Base-by-base conservation (phyloP, 2,797 vertebrate species). In the Mallotus villosus region DNA sequence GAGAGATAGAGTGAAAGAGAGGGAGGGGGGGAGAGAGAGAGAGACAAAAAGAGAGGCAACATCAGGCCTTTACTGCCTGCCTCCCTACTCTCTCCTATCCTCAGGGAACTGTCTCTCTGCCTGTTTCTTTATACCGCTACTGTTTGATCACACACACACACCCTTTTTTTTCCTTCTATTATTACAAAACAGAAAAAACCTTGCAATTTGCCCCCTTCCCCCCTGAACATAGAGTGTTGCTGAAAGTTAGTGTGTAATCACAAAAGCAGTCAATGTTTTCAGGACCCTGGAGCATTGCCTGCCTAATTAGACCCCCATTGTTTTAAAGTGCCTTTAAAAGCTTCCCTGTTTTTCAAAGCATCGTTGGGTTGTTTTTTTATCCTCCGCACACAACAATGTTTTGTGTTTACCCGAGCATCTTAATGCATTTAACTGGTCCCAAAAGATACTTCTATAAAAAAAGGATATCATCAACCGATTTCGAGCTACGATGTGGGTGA, bases 251-350 rank as follows among this genome's bases (percentile, higher is more conserved):
- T 83, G 84, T 85, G 84, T 86, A 82, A 86, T 91, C 84, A 83
- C 83, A 88, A 89, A 90, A 82, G 82, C 86, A 83, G 85, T 85
- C 81, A 61, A 84, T 89, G 86, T 87, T 89, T 87, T 88, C 82
- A 84, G 79, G 75, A 84, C 87, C 88, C 85, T 79, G 80, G 87
- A 89, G 89, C 88, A 87, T 89, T 86, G 84, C 84, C 86, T 88
- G 74, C 73, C 84, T 92, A 91, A 92, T 92, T 90, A 90, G 85
- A 88, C 79, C 81, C 81, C 86, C 84, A 87, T 91, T 91, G 88
- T 92, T 90, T 86, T 87, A 87, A 90, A 92, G 85, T 90, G 85
- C 74, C 81, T 90, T 90, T 91, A 91, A 90, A 93, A 90, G 86
- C 88, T 86, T 88, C 85, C 86, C 87, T 87, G 82, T 84, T 88